Percentiles rank a stretch among this genome's conserved stretches.
These are phyloP conservation scores for Sphaeridia pumilis DNA, from an alignment of 2,888 invertebrate genomes.

Conservation along the genomic window DNA sequence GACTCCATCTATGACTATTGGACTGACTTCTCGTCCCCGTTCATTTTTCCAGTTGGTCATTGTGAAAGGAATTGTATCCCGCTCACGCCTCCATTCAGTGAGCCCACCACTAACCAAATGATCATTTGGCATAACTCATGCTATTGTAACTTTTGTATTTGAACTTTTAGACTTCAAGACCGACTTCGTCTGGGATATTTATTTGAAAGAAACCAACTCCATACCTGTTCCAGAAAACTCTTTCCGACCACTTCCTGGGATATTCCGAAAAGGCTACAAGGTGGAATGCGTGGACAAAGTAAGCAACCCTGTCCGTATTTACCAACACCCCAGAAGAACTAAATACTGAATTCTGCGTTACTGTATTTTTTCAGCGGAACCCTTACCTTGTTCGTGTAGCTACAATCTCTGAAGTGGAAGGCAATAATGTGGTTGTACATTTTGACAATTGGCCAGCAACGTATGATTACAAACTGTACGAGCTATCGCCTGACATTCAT, in stretches of 20 bases:
- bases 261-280: constrained; percentile 73
- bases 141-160: background rate
- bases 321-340: too few species aligned
- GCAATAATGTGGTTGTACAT: constrained; percentile 59
- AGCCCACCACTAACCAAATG: too few species aligned
- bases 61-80: constrained; percentile 66
- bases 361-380: constrained; percentile 37
- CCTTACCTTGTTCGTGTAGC: constrained; percentile 77
- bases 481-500: constrained; percentile 80
- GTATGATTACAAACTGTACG: constrained; percentile 79
- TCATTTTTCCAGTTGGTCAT: constrained; percentile 89
- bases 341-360: too few species aligned
- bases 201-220: constrained; percentile 62
- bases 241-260: constrained; percentile 65
- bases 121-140: background rate
- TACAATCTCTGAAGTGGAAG: constrained; percentile 61
- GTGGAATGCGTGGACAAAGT: constrained; percentile 72
- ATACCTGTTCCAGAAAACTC: constrained; percentile 65
- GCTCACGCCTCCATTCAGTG: constrained; percentile 73
- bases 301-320: too few species aligned
- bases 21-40: constrained; percentile 81
- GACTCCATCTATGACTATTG: constrained; percentile 90
- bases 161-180: constrained; percentile 20
- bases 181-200: constrained; percentile 70
- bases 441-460: constrained; percentile 82